These are phyloP conservation scores for Mastomys natalensis DNA, from an alignment of 2,113 vertebrate species.

Conservation along the genomic window DNA sequence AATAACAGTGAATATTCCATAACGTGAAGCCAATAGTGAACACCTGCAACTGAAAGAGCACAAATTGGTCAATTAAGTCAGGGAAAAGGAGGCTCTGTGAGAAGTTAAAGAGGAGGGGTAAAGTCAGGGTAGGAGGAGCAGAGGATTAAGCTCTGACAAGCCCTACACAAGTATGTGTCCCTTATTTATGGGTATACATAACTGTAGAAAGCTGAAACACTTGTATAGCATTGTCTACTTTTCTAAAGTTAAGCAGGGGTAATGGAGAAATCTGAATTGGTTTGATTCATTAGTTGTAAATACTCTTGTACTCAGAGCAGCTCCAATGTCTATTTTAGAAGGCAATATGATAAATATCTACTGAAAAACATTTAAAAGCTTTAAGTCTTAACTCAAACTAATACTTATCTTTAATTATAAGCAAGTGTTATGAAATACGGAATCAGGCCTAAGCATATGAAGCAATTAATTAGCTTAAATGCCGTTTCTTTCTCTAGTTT, in stretches of 20 bases:
- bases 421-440: slow-evolving; percentile 45
- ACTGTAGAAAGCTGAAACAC: slow-evolving; percentile 18
- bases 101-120: neutral
- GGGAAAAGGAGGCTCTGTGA: slow-evolving; percentile 40
- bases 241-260: neutral
- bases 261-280: neutral
- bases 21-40: slow-evolving; percentile 26
- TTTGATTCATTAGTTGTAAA: neutral
- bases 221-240: slow-evolving; percentile 31
- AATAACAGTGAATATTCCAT: slow-evolving; percentile 30
- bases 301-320: neutral
- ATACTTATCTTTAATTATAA: slow-evolving; percentile 49
- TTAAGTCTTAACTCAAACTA: slow-evolving; percentile 55
- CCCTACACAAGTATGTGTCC: neutral
- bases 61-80: slow-evolving; percentile 36
- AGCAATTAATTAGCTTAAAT: slow-evolving; percentile 45
- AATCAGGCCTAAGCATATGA: slow-evolving; percentile 35
- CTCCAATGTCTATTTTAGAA: slow-evolving; percentile 51
- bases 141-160: slow-evolving; percentile 22
- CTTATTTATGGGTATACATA: neutral
- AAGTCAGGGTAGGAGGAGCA: slow-evolving; percentile 1
- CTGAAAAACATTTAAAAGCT: slow-evolving; percentile 54
- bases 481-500: slow-evolving; percentile 45
- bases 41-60: slow-evolving; percentile 49
- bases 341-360: slow-evolving; percentile 48